Conservation (phyloP, 2,113 vertebrate genomes). For the Ibidorhyncha struthersii region DNA sequence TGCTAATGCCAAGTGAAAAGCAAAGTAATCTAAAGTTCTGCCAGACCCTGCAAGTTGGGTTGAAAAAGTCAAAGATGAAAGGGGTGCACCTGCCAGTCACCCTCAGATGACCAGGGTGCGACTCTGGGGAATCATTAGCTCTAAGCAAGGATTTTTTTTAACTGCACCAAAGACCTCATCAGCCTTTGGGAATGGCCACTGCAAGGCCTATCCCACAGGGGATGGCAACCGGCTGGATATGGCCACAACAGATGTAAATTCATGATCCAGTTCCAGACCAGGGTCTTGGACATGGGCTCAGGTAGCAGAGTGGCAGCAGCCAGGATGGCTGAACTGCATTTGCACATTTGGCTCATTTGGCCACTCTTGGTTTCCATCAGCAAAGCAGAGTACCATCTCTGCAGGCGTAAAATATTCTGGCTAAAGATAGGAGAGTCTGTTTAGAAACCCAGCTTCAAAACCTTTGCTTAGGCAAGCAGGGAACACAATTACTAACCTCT, state of each 20-base stretch:
- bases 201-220: background rate
- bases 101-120: background rate
- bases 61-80: slow-evolving; percentile 17
- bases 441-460: background rate
- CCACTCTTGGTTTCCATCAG: background rate
- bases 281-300: background rate
- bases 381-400: background rate
- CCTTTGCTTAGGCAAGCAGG: background rate
- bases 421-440: background rate
- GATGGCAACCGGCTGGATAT: accelerated
- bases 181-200: background rate
- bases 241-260: background rate
- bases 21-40: background rate
- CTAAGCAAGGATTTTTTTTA: background rate
- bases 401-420: background rate
- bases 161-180: background rate
- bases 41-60: background rate
- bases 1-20: background rate
- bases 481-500: background rate
- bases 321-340: background rate
- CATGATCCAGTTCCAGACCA: background rate
- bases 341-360: background rate
- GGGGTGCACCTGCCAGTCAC: background rate
- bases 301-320: background rate
- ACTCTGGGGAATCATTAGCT: background rate